Percentiles rank a stretch among this genome's conserved stretches.
phyloP scores from a whole-genome alignment of 2,888 invertebrate species.

The Eledone cirrhosa region DNA sequence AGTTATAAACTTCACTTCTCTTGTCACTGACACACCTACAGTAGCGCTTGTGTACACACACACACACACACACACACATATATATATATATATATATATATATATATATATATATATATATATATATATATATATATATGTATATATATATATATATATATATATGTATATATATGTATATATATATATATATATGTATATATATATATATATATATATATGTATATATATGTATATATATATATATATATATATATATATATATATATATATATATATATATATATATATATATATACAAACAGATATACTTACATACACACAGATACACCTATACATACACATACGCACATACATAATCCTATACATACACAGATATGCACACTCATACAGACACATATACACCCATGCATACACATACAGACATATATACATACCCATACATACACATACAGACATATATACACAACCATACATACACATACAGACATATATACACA shows the following conservation, averaged over 20 bases:
- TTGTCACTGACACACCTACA: background rate
- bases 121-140: background rate
- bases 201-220: background rate
- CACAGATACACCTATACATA: background rate
- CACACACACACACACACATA: background rate
- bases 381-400: background rate
- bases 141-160: background rate
- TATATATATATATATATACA: background rate
- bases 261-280: background rate
- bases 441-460: background rate
- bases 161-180: constrained; percentile 1
- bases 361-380: background rate
- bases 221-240: background rate
- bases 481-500: background rate
- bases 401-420: background rate
- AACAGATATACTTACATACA: background rate
- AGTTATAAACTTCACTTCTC: too few species aligned
- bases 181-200: background rate
- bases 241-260: background rate
- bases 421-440: background rate
- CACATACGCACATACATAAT: background rate
- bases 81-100: background rate
- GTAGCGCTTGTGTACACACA: background rate
- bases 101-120: background rate
- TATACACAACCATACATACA: background rate